Percentiles rank a stretch among this genome's conserved stretches.
Evolutionary conservation across 2,888 invertebrate species (phyloP).

Genomic region (Drosophila paramelanica): DNA sequence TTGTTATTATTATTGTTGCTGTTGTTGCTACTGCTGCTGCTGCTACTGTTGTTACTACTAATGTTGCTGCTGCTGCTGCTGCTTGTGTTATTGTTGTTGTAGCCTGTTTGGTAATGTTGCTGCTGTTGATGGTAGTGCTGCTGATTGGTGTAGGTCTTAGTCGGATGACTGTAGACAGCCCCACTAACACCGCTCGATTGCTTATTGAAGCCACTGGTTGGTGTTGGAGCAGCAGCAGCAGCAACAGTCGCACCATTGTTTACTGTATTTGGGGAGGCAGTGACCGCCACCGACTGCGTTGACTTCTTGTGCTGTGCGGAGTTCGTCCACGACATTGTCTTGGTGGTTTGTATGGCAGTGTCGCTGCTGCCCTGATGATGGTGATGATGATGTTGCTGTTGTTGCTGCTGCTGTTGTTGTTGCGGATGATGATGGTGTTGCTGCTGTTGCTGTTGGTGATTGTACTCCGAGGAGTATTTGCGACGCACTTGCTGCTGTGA

Average conservation of each 20-base stretch:
- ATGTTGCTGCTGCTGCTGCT: constrained; percentile 15
- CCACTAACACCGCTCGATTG: constrained; percentile 20
- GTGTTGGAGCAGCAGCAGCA: constrained; percentile 19
- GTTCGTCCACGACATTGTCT: constrained; percentile 85
- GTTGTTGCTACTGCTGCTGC: background rate
- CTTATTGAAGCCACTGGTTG: constrained; percentile 31
- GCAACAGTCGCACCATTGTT: constrained; percentile 40
- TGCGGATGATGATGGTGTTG: constrained; percentile 34
- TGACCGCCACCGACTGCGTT: constrained; percentile 84
- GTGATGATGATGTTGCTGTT: constrained; percentile 29
- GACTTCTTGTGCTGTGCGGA: constrained; percentile 85
- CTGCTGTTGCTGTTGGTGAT: constrained; percentile 61
- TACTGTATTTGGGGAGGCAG: constrained; percentile 84
- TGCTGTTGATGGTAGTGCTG: constrained; percentile 82
- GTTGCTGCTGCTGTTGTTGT: constrained; percentile 45
- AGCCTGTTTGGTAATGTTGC: constrained; percentile 63
- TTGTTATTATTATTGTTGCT: constrained; percentile 51
- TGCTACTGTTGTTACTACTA: constrained; percentile 17
- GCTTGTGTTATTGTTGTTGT: constrained; percentile 23
- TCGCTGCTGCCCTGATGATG: constrained; percentile 68
- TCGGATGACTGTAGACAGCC: constrained; percentile 66
- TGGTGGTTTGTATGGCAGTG: constrained; percentile 74
- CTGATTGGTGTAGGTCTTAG: constrained; percentile 79
- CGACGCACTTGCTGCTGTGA: constrained; percentile 72
- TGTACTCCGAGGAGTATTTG: constrained; percentile 74